Evolutionary conservation across 2,113 vertebrate genomes (phyloP).

Genomic region (Ochotona curzoniae): DNA sequence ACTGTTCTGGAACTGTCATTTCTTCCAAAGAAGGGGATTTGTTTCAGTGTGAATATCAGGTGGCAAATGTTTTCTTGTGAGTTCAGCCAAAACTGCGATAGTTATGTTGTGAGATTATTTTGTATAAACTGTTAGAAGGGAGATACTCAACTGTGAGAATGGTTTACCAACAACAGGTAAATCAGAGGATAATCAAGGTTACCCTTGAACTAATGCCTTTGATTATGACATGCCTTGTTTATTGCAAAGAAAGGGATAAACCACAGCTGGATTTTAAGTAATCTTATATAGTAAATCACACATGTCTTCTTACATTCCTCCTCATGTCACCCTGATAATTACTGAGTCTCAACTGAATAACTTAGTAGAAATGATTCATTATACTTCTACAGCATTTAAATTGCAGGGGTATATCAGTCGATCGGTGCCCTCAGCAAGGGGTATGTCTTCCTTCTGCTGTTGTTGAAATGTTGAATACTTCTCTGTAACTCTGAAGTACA

Average conservation of each 20-base stretch:
- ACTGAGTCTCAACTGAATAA: not conserved
- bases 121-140: not conserved
- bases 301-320: not conserved
- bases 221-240: not conserved
- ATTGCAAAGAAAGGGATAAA: not conserved
- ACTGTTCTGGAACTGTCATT: not conserved
- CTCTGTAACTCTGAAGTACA: not conserved
- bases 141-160: not conserved
- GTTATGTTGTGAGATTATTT: not conserved
- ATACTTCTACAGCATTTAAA: not conserved
- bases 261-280: not conserved
- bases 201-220: not conserved
- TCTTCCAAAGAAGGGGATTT: not conserved
- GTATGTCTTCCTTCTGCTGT: not conserved
- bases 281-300: not conserved
- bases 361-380: not conserved
- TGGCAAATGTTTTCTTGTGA: not conserved
- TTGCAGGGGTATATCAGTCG: not conserved
- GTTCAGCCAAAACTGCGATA: not conserved
- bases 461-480: not conserved
- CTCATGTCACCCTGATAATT: not conserved
- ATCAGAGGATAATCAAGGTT: not conserved
- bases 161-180: slow-evolving; percentile 15
- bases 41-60: not conserved
- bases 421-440: not conserved